Evolutionary conservation across 2,797 vertebrate genomes (phyloP).

Genomic region (Strix occidentalis): DNA sequence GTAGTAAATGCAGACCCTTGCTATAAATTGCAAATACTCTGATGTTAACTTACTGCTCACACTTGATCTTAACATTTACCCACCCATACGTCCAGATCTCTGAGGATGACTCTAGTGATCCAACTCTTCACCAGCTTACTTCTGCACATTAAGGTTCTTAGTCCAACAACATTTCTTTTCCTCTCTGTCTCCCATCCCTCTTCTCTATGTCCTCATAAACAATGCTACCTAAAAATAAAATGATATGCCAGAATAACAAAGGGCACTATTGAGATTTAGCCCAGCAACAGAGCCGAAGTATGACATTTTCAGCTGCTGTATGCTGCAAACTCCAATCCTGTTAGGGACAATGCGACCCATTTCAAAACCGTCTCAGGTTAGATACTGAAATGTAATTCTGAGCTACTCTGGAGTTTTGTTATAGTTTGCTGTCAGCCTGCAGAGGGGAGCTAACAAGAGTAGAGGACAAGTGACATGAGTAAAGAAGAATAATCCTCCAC

Average conservation of each 20-base stretch:
- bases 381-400: background rate
- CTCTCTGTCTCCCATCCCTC: background rate
- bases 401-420: background rate
- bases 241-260: background rate
- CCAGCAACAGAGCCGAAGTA: background rate
- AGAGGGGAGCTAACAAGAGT: background rate
- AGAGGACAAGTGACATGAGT: background rate
- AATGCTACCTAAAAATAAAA: slow-evolving; percentile 13
- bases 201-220: background rate
- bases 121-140: background rate
- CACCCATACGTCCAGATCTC: background rate
- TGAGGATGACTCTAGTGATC: background rate
- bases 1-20: background rate
- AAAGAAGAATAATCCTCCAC: background rate
- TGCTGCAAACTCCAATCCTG: background rate
- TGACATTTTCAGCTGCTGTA: background rate
- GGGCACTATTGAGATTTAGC: background rate
- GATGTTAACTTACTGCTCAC: background rate
- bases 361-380: background rate
- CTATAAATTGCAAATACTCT: background rate
- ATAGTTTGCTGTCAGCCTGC: background rate
- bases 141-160: background rate
- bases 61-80: background rate
- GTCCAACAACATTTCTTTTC: background rate
- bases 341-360: background rate